Evolutionary conservation across 2,797 vertebrate genomes (phyloP), one percentile per base, ranked within the genome.

Genomic region (Bradypodion ventrale): DNA sequence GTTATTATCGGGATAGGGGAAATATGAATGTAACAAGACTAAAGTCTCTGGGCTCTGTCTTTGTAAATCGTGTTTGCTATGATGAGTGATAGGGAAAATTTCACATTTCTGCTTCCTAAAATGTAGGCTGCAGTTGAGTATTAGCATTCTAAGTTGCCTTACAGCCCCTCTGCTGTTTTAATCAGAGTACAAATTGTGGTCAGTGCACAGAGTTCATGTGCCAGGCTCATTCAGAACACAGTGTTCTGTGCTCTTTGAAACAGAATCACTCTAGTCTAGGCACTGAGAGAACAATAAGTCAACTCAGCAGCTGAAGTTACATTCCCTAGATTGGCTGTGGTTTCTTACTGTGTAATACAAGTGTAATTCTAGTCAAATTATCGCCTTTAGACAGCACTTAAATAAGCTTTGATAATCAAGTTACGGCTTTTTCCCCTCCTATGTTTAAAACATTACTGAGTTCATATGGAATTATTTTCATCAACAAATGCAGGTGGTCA

Each of bases 211-310:
- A 95, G 95, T 96, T 94, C 95, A 89, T 96, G 95, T 96, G 95
- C 96, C 95, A 96, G 95, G 95, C 94, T 89, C 95, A 94, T 95
- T 95, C 95, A 93, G 96, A 95, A 96, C 96, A 96, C 95, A 94
- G 94, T 95, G 96, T 96, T 95, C 96, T 95, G 94, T 94, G 95
- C 95, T 96, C 95, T 96, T 96, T 94, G 94, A 96, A 96, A 96
- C 96, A 96, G 94, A 95, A 96, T 95, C 90, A 93, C 95, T 96
- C 92, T 91, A 96, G 96, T 96, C 92, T 91, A 96, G 96, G 96
- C 96, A 95, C 94, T 81, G 85, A 89, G 94, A 96, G 95, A 96
- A 96, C 96, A 96, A 95, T 95, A 96, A 96, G 94, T 96, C 94
- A 95, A 93, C 84, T 93, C 95, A 93, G 92, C 94, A 93, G 93